Conservation (phyloP, 2,113 vertebrate species). For the Serilophus lunatus region DNA sequence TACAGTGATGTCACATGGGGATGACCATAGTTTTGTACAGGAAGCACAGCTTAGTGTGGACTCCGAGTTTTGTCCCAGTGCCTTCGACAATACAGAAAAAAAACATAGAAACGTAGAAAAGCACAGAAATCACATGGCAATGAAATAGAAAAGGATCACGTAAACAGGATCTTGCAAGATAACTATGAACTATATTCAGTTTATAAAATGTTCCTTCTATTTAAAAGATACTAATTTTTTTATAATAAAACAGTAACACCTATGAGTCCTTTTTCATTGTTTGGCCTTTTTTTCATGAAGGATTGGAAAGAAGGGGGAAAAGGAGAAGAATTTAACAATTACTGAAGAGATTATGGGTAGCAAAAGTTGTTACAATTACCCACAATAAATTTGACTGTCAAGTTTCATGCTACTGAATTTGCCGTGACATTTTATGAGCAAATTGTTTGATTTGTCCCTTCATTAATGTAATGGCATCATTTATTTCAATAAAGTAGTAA, state of each 20-base stretch:
- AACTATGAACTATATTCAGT: neutral
- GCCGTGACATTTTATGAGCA: slow-evolving; percentile 60
- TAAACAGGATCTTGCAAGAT: neutral
- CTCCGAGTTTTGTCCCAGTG: neutral
- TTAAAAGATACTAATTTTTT: neutral
- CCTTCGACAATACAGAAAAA: neutral
- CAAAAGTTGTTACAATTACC: slow-evolving; percentile 58
- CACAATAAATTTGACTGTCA: slow-evolving; percentile 61
- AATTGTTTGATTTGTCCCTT: slow-evolving; percentile 61
- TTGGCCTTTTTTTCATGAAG: neutral
- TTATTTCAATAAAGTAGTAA: slow-evolving; percentile 71
- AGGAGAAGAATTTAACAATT: slow-evolving; percentile 7
- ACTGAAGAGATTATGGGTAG: slow-evolving; percentile 24
- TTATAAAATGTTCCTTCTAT: neutral
- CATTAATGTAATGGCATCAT: slow-evolving; percentile 61
- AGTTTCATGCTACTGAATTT: slow-evolving; percentile 53
- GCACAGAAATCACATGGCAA: neutral
- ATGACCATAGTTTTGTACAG: neutral
- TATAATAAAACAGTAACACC: neutral
- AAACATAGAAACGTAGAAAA: neutral
- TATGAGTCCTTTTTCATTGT: neutral
- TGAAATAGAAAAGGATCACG: neutral
- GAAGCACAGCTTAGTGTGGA: neutral
- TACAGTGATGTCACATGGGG: neutral
- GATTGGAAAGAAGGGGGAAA: neutral